Base-by-base conservation (phyloP, 2,113 vertebrate genomes). In the Platichthys stellatus region DNA sequence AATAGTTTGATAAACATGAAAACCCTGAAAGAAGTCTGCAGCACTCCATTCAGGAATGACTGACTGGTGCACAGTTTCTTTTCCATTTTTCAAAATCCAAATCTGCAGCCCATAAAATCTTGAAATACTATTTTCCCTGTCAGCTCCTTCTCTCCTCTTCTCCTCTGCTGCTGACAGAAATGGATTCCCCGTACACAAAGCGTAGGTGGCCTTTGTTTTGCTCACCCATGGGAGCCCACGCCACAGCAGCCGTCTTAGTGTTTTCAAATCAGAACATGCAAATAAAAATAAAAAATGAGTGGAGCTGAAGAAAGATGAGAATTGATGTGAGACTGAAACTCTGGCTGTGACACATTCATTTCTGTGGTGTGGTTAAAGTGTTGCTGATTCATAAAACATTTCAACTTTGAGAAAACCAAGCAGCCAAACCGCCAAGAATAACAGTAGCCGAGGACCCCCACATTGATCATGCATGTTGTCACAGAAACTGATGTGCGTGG, bases 401-500 rank as follows among this genome's bases (percentile, higher is more conserved):
- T 57, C 9, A 73, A 72, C 35, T n/a, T 51, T 31, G 45, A 79
- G 53, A 80, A 80, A 71, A 40, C 45, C 51, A 20, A 51, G 38
- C 69, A 63, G 40, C 65, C 73, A 76, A 83, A 67, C 63, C 58
- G 63, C 62, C n/a, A 18, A 53, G 71, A 84, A 73, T 69, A 84
- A 74, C 85, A 68, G 81, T 45, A 63, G 69, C 72, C 71, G 64
- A 80, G 68, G 40, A 82, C 35, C 81, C 51, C 69, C 23, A 60
- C 82, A 89, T 76, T 89, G 86, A 91, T 85, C 87, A 86, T 45
- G 71, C 72, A 81, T 83, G 81, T 86, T 89, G 88, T 86, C 87
- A 81, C 60, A 70, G 74, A 80, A 85, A 74, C 76, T 89, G 76
- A 91, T 88, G 83, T 80, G 78, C 43, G 47, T 86, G 90, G 90